Evolutionary conservation across 2,113 vertebrate species (phyloP), one percentile per base, ranked within the genome.

Genomic region (Nerophis lumbriciformis): DNA sequence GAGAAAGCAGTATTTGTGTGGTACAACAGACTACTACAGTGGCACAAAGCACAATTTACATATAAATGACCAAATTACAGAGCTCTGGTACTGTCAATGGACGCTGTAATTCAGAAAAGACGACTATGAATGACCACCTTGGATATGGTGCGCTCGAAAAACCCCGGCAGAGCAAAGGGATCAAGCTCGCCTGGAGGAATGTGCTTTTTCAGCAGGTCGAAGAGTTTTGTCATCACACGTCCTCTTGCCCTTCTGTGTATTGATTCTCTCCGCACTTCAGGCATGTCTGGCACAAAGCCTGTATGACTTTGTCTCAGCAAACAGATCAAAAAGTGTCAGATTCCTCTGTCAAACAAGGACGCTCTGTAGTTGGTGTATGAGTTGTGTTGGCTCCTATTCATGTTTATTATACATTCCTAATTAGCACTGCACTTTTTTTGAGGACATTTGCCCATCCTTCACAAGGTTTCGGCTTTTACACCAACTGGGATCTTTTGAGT

Each of bases 11-110:
- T 69, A 61, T 78, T 77, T 77, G 65, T 57, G 60, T 54, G 55
- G 62, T 75, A 72, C 72, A 80, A 68, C 65, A 61, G 66, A 66
- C 50, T 61, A 50, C 65, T 52, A 72, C 60, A 51, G 72, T 35
- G 50, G 71, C 74, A 78, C 65, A 81, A 83, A 80, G 76, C 21
- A 19, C 68, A 81, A 87, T 90, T 89, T 87, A 87, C 87, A 89
- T 89, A 85, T 80, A 87, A 89, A 90, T 88, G 63, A 80, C 76
- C 72, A 73, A 77, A 88, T 90, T 87, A 87, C 71, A 58, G 58
- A 68, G 71, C 61, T 48, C 65, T 8, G 16, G 70, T 44, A 36
- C 68, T 66, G 71, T 75, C 70, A 78, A 49, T 73, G 66, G 73
- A 54, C 61, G 68, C 69, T 48, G 81, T 85, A 77, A 80, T 81